Evolutionary conservation across 2,888 invertebrate species (phyloP), one percentile per base, ranked within the genome.

Genomic region (Mongoloraphidia duomilia): DNA sequence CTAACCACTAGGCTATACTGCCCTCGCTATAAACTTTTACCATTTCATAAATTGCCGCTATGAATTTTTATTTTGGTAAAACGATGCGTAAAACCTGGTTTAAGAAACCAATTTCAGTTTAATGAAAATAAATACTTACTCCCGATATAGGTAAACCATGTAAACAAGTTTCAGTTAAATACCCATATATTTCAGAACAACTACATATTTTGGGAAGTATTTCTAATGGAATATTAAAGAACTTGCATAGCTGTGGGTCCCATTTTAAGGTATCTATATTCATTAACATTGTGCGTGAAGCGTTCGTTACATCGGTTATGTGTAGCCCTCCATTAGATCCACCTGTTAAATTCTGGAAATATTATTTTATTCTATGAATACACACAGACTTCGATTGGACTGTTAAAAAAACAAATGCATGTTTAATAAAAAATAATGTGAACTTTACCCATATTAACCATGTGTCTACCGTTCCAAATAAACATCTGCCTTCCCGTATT

Each of bases 261-360:
- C 95, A 96, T 58, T 87, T 73, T 34, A 91, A 70, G n/a, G 80
- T 83, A 55, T 80, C 78, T 46, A 96, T 74, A 63, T 95, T 93
- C 92, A 98, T 93, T 1, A 98, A 74, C 76, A 94, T 87, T 3
- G 96, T 97, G 54, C 96, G 77, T 34, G 93, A 92, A 10, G 97
- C 97, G 68, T 98, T 98, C 35, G 95, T 92, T 0, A 96, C 93
- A 68, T 98, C 97, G 1, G 97, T 98, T 1, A 86, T 70, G 64
- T 96, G 93, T 8, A 84, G 68, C 0, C 82, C 83, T 34, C 75
- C 74, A 38, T 74, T 63, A 14, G 64, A 61, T 5, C 79, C 80
- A 43, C 82, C 82, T 1, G 84, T 84, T 52, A 87, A 66, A 63
- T 86, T 84, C 82, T 82, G 58, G 9, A 59, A 58, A 51, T 34